Percentiles rank a stretch among this genome's conserved stretches.
Evolutionary conservation across 2,113 vertebrate genomes (phyloP).

Genomic region (Tympanuchus pallidicinctus): DNA sequence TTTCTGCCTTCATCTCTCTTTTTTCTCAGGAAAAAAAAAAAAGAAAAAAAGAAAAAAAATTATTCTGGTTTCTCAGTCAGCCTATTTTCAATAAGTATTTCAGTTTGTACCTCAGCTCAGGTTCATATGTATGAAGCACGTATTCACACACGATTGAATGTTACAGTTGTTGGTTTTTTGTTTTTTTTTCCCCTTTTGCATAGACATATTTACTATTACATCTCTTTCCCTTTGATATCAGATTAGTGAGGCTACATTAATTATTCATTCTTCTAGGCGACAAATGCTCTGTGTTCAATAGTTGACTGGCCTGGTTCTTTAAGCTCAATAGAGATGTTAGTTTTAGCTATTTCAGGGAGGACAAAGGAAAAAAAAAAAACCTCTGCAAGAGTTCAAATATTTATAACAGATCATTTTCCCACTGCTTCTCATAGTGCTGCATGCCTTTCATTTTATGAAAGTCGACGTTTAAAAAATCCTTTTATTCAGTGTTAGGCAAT

Average conservation of each 20-base stretch:
- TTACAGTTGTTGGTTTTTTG: not conserved
- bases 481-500: not conserved
- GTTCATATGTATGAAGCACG: not conserved
- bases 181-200: not conserved
- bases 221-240: conserved; percentile 41
- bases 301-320: conserved; percentile 26
- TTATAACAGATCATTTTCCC: conserved; percentile 31
- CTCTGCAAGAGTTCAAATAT: conserved; percentile 40
- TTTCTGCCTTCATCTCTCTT: conserved; percentile 14
- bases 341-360: conserved; percentile 33
- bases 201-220: conserved; percentile 31
- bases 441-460: not conserved
- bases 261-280: conserved; percentile 41
- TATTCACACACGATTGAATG: not conserved
- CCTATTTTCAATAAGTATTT: not conserved
- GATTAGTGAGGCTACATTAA: conserved; percentile 49
- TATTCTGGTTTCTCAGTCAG: not conserved
- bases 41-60: not conserved
- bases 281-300: conserved; percentile 29
- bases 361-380: conserved; percentile 29
- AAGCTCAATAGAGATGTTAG: conserved; percentile 39
- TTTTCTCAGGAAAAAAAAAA: not conserved
- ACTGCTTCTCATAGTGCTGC: not conserved
- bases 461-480: not conserved
- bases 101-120: not conserved